These are phyloP conservation scores for Rhagium mordax DNA, from an alignment of 2,888 invertebrate species.

Conservation along the genomic window DNA sequence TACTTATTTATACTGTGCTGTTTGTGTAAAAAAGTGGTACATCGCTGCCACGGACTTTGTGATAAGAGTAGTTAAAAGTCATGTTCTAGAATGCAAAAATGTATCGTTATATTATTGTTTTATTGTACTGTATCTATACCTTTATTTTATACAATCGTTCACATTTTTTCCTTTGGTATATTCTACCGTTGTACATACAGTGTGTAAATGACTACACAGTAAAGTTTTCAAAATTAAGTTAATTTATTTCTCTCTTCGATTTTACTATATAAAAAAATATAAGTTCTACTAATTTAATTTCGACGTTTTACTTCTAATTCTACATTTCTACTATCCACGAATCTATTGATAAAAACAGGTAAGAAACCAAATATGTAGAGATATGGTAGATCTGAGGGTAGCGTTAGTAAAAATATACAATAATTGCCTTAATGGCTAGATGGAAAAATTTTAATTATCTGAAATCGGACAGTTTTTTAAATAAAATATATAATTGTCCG, in stretches of 20 bases:
- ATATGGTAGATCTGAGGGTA: no score
- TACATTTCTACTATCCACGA: not conserved
- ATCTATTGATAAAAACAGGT: not conserved
- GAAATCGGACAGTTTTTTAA: no score
- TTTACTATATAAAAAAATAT: constrained; percentile 59
- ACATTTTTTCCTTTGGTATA: constrained; percentile 63
- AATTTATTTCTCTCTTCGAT: constrained; percentile 61
- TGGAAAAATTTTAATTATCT: no score
- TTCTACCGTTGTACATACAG: constrained; percentile 69
- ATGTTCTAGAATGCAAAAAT: constrained; percentile 68
- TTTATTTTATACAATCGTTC: constrained; percentile 70
- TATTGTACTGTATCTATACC: constrained; percentile 69
- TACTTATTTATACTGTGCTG: constrained; percentile 71
- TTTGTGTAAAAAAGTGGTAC: constrained; percentile 64
- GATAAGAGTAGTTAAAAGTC: constrained; percentile 70
- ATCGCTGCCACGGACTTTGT: constrained; percentile 69
- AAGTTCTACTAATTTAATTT: constrained; percentile 59
- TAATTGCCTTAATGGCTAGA: no score
- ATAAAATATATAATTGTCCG: no score
- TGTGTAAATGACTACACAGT: constrained; percentile 67
- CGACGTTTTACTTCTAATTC: constrained; percentile 45
- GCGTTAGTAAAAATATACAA: no score
- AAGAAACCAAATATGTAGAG: no score
- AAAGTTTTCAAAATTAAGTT: constrained; percentile 65
- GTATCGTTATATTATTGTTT: constrained; percentile 69